Evolutionary conservation across 2,113 vertebrate species (phyloP), one percentile per base, ranked within the genome.

Genomic region (Gallinago paraguaiae): DNA sequence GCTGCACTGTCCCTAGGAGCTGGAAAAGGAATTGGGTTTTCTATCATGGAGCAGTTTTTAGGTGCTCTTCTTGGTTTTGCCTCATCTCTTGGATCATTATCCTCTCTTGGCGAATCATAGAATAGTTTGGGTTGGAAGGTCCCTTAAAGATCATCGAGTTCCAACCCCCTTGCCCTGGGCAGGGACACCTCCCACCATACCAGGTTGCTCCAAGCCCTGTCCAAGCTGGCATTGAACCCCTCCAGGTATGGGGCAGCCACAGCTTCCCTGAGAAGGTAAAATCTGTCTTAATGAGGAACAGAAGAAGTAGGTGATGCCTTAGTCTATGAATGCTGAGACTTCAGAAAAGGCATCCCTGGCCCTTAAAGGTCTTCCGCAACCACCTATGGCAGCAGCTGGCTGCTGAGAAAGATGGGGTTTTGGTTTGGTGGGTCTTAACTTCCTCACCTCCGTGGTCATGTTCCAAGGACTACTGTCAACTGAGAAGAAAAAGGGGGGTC

Each of bases 1-100:
- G 1, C 45, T 27, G 45, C 0, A 0, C 28, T 41, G 3, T 24
- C 27, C 61, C 8, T 12, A 17, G 25, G 30, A 11, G 45, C 5
- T 43, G 48, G 68, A 17, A 28, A 46, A 31, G 43, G 17, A 17
- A 31, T 15, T 33, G 31, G 16, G 12, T 57, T 37, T 54, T 19
- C 35, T 50, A 18, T 17, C 20, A 2, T 2, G 22, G 41, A 69
- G 46, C 19, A 3, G 9, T 11, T 5, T n/a, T 53, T 10, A 0
- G 4, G 14, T 37, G 33, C 17, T 70, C 10, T 13, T 17, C 50
- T 59, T 31, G 10, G 28, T 3, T 82, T 56, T 33, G 27, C 17
- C 41, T 61, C 18, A 13, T 10, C 37, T 61, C 9, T 23, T 35
- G 10, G 35, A 30, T 25, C 2, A 0, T 25, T 79, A 59, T 31